Evolutionary conservation across 2,113 vertebrate genomes (phyloP), one percentile per base, ranked within the genome.

Genomic region (Formicarius rufipectus): DNA sequence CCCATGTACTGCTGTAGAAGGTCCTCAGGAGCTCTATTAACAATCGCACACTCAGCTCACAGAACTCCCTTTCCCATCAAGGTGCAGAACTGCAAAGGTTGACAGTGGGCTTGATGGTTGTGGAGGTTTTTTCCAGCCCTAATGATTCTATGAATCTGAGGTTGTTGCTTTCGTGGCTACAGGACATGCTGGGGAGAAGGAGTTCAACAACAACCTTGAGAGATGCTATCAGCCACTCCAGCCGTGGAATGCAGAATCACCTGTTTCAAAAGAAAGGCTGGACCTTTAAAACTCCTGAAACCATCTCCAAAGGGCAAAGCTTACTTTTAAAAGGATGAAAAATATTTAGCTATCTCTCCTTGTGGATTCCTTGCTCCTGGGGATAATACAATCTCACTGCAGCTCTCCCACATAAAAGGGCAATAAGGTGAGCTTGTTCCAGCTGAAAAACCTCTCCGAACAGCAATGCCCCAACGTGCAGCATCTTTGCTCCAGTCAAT

Each of bases 41-140:
- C 2, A 0, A 42, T 35, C 35, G 47, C 42, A 8, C 19, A 9
- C 9, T 40, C 0, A 0, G 39, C 23, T 92, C 71, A 66, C 23
- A 40, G 63, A 66, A 68, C 55, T 80, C 56, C 60, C 79, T 89
- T 52, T 69, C 25, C 9, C 72, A 69, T 14, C 0, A 6, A 87
- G 72, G 42, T 1, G 2, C 21, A 18, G 47, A 69, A 39, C 35
- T 74, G 79, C n/a, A 53, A 67, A 50, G 24, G 60, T 4, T 45
- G 50, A 7, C 47, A 44, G 50, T 16, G 35, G 14, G 42, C 55
- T 35, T 6, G 3, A 16, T 37, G 56, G 31, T 9, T 40, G 25
- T 23, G 10, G 9, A 69, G 12, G 40, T 40, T 22, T 90, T 71
- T 77, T 49, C 49, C 56, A 35, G 24, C 44, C 30, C 47, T 69